phyloP scores from a whole-genome alignment of 2,797 vertebrate genomes.

The Pipistrellus kuhlii region DNA sequence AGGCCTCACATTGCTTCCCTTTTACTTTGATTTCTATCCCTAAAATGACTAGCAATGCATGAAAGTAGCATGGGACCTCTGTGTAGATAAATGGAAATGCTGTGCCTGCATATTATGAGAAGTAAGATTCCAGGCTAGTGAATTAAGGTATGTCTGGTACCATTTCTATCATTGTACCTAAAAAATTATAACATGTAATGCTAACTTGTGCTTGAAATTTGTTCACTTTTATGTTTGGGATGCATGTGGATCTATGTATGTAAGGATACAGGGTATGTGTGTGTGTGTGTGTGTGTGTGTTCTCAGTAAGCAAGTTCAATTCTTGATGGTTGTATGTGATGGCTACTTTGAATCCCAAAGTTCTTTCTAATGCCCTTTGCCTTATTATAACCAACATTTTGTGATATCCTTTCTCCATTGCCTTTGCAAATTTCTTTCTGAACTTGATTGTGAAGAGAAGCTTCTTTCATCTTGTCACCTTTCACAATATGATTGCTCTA shows the following conservation, averaged over 20 bases:
- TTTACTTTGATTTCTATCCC: conserved; percentile 77
- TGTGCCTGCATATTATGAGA: conserved; percentile 55
- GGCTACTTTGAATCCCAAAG: background rate
- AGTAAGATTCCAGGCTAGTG: background rate
- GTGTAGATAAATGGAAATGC: conserved; percentile 65
- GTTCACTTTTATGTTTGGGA: background rate
- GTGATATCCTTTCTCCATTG: background rate
- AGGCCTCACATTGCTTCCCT: conserved; percentile 42
- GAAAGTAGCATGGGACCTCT: conserved; percentile 72
- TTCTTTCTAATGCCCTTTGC: background rate
- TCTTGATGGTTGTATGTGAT: background rate
- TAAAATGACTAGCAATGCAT: conserved; percentile 72
- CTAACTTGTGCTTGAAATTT: background rate
- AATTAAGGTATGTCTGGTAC: background rate
- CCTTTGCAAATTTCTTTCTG: conserved; percentile 62
- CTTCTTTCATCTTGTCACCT: conserved; percentile 34
- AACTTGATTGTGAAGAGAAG: conserved; percentile 13
- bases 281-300: background rate
- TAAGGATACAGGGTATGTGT: background rate
- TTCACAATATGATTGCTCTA: conserved; percentile 20
- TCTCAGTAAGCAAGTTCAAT: background rate
- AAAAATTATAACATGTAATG: background rate
- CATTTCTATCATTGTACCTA: background rate
- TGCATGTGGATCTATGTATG: background rate
- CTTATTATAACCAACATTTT: conserved; percentile 19